Evolutionary conservation across 1,140 invertebrate species (phyloP).

Genomic region (Drosophila teissieri): DNA sequence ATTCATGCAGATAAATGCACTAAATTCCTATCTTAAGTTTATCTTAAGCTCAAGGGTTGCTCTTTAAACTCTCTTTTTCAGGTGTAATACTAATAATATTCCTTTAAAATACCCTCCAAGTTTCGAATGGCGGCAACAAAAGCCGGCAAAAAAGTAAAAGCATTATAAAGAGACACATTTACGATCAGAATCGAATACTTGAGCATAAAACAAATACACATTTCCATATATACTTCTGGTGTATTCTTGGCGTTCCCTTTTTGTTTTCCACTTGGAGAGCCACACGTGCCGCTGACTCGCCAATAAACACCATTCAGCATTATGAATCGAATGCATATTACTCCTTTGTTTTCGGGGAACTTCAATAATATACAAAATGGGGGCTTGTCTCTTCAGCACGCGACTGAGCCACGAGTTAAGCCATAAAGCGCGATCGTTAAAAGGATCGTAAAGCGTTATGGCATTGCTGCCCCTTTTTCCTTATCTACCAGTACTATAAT

Average conservation of each 20-base stretch:
- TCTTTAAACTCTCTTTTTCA: not conserved
- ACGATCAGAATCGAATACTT: conserved; percentile 7
- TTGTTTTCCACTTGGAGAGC: conserved; percentile 28
- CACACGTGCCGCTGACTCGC: conserved; percentile 40
- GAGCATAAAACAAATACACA: conserved; percentile 20
- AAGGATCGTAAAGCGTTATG: conserved; percentile 40
- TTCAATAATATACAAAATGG: not conserved
- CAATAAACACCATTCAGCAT: conserved; percentile 3
- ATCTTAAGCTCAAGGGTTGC: no score
- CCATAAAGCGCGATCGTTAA: conserved; percentile 38
- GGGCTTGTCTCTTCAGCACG: conserved; percentile 34
- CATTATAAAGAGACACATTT: conserved; percentile 13
- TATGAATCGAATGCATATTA: not conserved
- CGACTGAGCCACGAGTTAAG: conserved; percentile 13
- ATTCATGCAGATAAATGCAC: no score
- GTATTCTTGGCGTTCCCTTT: conserved; percentile 5
- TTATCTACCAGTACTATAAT: not conserved
- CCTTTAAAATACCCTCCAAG: conserved; percentile 11
- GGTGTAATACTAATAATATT: not conserved
- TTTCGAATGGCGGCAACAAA: conserved; percentile 11
- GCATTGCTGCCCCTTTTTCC: not conserved
- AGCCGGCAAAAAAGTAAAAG: conserved; percentile 39
- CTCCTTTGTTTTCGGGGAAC: conserved; percentile 6
- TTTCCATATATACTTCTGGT: conserved; percentile 5
- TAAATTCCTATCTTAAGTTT: no score